Conservation (phyloP, 2,797 vertebrate species). For the Squalus acanthias region DNA sequence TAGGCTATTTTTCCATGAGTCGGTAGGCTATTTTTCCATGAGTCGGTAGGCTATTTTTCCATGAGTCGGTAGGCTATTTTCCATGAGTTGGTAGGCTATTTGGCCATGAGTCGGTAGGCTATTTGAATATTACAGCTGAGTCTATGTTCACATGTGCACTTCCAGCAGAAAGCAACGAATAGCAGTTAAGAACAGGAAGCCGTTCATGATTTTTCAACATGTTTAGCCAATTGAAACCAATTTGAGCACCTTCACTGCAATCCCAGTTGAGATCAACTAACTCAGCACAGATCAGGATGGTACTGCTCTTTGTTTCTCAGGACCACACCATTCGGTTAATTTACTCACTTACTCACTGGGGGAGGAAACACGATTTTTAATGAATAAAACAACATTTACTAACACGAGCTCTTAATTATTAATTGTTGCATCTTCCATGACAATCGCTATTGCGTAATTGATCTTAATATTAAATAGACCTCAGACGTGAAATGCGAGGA, state of each 20-base stretch:
- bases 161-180: not conserved
- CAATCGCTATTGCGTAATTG: not conserved
- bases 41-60: not conserved
- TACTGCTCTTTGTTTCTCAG: not conserved
- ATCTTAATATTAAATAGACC: not conserved
- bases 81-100: not conserved
- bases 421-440: not conserved
- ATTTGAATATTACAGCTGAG: not conserved
- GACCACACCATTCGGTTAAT: not conserved
- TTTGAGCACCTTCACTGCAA: not conserved
- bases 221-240: not conserved
- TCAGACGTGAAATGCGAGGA: not conserved
- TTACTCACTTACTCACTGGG: not conserved
- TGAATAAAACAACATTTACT: conserved; percentile 32
- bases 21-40: not conserved
- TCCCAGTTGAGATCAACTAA: not conserved
- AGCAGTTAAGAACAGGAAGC: not conserved
- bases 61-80: not conserved
- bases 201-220: not conserved
- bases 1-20: not conserved
- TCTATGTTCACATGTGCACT: not conserved
- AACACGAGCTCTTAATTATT: not conserved
- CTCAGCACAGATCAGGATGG: not conserved
- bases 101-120: not conserved
- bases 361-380: not conserved